A percentile compares a stretch with the other conserved stretches of the same genome.
Conservation (phyloP, 2,888 invertebrate genomes). For the Orchesellides sinensis region DNA sequence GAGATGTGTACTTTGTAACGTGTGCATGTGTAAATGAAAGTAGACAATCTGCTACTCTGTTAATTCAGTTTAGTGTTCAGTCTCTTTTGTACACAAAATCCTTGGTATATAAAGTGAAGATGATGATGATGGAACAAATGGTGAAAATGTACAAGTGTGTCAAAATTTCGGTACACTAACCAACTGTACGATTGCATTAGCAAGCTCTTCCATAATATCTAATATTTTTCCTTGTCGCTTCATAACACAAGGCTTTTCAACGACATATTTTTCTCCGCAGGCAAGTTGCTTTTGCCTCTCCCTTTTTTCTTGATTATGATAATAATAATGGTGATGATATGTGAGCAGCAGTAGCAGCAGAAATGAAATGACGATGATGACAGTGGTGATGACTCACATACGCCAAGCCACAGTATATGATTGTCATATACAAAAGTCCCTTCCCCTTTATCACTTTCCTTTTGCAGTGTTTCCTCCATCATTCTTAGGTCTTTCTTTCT, state of each 20-base stretch:
- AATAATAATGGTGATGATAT: constrained; percentile 51
- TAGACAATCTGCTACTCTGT: constrained; percentile 13
- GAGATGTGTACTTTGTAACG: not conserved
- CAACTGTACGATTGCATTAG: constrained; percentile 29
- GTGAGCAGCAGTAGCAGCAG: constrained; percentile 24
- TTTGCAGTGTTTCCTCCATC: constrained; percentile 46
- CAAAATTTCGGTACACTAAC: constrained; percentile 18
- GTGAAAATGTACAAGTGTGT: constrained; percentile 13
- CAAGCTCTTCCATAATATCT: constrained; percentile 4
- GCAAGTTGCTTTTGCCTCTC: constrained; percentile 31
- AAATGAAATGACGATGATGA: constrained; percentile 4
- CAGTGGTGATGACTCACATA: constrained; percentile 26
- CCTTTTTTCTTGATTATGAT: constrained; percentile 54
- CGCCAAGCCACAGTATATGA: constrained; percentile 36
- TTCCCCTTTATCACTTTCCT: constrained; percentile 47
- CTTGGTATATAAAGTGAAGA: not conserved
- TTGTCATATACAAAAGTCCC: constrained; percentile 36
- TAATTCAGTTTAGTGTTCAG: constrained; percentile 6
- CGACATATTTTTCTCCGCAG: not conserved
- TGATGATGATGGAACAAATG: constrained; percentile 38
- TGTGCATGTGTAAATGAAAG: constrained; percentile 12
- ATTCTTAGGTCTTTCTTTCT: constrained; percentile 11
- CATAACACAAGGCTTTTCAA: not conserved
- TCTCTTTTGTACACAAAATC: not conserved
- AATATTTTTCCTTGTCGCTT: constrained; percentile 15